phyloP scores from a whole-genome alignment of 2,113 vertebrate species.

The Ginglymostoma cirratum region DNA sequence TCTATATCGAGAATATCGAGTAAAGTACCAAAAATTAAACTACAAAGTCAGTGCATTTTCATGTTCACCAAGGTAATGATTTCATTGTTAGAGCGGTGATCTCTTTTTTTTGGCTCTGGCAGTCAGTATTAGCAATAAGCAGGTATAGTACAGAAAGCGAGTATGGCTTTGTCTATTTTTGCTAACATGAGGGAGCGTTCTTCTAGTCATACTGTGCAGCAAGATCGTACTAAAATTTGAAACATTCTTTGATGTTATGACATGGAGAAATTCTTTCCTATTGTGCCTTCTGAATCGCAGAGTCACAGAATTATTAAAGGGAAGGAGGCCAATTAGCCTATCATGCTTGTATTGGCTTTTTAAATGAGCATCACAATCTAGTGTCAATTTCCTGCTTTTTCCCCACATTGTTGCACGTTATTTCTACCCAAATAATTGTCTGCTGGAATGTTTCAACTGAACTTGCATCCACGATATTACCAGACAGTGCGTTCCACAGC shows the following conservation, averaged over 20 bases:
- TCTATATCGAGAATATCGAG: neutral
- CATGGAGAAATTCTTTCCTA: neutral
- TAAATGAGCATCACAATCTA: too few relatives aligned
- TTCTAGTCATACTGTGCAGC: neutral
- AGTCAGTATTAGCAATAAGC: neutral
- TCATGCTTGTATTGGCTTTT: too few relatives aligned
- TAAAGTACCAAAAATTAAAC: neutral
- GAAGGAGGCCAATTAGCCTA: too few relatives aligned
- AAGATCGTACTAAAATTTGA: neutral
- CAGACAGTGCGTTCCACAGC: too few relatives aligned
- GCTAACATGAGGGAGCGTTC: neutral
- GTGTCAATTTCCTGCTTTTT: too few relatives aligned
- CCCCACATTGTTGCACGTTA: too few relatives aligned
- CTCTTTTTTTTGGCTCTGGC: neutral
- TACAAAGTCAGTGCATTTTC: neutral
- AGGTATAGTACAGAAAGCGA: neutral
- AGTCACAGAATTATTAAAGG: too few relatives aligned
- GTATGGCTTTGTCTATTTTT: neutral
- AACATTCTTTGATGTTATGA: too few relatives aligned
- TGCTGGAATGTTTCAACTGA: too few relatives aligned
- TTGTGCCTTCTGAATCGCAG: neutral
- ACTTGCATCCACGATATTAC: too few relatives aligned
- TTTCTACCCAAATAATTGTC: too few relatives aligned
- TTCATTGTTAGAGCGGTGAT: neutral
- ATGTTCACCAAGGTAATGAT: neutral